A percentile compares a stretch with the other conserved stretches of the same genome.
Conservation (phyloP, 2,888 invertebrate species). For the Ephialtes manifestator region DNA sequence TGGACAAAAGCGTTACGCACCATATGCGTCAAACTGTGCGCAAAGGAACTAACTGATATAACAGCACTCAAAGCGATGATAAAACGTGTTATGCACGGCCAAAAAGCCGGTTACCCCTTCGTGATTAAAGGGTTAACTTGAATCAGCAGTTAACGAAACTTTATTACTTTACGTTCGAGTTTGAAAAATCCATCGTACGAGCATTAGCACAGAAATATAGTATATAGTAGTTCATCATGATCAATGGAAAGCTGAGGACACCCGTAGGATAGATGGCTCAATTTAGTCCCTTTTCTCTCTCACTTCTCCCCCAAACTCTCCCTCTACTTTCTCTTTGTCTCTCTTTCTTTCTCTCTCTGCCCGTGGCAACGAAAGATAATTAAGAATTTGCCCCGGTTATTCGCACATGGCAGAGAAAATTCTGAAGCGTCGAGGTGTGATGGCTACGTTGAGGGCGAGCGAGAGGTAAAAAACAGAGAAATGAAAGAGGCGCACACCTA, state of each 20-base stretch:
- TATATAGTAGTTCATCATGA: conserved; percentile 56
- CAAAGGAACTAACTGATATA: background rate
- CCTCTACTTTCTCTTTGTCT: conserved; percentile 5
- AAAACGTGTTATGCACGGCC: background rate
- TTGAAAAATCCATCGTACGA: conserved; percentile 3
- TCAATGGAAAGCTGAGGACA: conserved; percentile 58
- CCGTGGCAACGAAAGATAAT: conserved; percentile 67
- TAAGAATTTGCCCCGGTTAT: conserved; percentile 68
- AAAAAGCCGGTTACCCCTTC: conserved; percentile 9
- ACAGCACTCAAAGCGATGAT: background rate
- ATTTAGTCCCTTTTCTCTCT: conserved; percentile 50
- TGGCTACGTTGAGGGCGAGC: conserved; percentile 13
- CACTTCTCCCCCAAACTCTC: background rate
- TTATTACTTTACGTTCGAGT: background rate
- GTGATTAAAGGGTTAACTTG: conserved; percentile 2
- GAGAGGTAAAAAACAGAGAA: conserved; percentile 42
- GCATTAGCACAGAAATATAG: conserved; percentile 2
- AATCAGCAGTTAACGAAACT: conserved; percentile 7
- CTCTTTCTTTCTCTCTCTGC: conserved; percentile 32
- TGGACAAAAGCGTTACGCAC: background rate
- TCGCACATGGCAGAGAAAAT: conserved; percentile 59
- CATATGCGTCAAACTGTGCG: background rate
- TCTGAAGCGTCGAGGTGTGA: conserved; percentile 56
- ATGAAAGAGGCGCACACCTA: conserved; percentile 29
- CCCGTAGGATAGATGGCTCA: conserved; percentile 62